Evolutionary conservation across 2,888 invertebrate species (phyloP).

Genomic region (Penaeus monodon): DNA sequence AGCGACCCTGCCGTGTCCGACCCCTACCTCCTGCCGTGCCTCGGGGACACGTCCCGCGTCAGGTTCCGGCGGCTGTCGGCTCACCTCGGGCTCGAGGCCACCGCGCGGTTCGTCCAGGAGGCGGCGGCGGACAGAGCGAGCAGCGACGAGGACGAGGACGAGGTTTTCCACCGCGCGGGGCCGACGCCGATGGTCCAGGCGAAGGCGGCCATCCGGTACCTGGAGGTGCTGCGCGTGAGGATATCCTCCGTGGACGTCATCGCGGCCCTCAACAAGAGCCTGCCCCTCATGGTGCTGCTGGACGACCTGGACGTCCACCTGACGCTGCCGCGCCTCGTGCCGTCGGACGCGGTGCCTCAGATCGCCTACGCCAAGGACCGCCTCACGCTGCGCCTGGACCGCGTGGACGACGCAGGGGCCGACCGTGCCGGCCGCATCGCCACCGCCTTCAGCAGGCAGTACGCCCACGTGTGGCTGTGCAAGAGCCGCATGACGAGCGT

Average conservation of each 20-base stretch:
- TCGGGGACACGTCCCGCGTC: not conserved
- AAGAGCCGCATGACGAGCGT: conserved; percentile 16
- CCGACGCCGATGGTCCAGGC: not conserved
- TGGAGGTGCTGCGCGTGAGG: conserved; percentile 17
- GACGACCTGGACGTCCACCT: conserved; percentile 35
- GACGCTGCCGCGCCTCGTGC: conserved; percentile 1
- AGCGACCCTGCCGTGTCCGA: conserved; percentile 12
- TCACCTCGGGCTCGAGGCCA: conserved; percentile 22
- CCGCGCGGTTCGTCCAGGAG: conserved; percentile 1
- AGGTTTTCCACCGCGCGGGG: conserved; percentile 22
- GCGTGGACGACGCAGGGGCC: conserved; percentile 12
- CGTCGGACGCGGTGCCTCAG: conserved; percentile 22
- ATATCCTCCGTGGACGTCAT: conserved; percentile 28
- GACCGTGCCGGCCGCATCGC: conserved; percentile 21
- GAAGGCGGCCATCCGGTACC: conserved; percentile 12
- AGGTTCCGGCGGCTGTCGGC: conserved; percentile 14
- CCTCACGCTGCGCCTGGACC: conserved; percentile 23
- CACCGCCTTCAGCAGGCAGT: conserved; percentile 14
- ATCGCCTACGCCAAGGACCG: conserved; percentile 11
- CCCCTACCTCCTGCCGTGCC: conserved; percentile 17
- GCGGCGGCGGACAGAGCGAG: not conserved
- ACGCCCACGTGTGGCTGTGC: conserved; percentile 21
- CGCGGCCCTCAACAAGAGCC: conserved; percentile 1
- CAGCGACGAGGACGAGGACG: not conserved
- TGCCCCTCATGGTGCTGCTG: conserved; percentile 22